Base-by-base conservation (phyloP, 2,888 invertebrate genomes). In the Acheta domesticus region DNA sequence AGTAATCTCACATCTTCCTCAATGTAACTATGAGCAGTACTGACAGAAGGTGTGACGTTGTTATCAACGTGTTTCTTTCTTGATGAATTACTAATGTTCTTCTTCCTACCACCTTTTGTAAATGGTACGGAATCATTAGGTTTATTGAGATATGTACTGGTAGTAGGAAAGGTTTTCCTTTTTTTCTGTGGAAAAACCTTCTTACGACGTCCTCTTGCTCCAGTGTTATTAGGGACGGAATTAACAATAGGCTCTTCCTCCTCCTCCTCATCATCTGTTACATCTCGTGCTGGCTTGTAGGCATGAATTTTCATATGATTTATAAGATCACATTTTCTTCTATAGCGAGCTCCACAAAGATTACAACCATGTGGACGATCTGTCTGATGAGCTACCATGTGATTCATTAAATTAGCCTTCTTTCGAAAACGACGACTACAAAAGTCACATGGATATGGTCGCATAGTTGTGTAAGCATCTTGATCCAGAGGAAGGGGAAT, bases 381-480 rank as follows among this genome's bases (percentile, higher is more conserved):
- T 77, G 93, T 94, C 86, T 95, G 95, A 87, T 95, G 95, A 0
- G 94, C 93, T 11, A 94, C 92, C 94, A 95, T 95, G 85, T 95
- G 95, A 86, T 93, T 94, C 92, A 94, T 93, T 1, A 95, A 88
- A 82, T 93, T 94, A 8, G 93, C 93, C 85, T 95, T 95, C 85
- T 95, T 95, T 75, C 94, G 91, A 86, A 95, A 95, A 81, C 95
- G 89, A 0, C 94, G 90, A 82, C 94, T 94, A 85, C 95, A 95
- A 86, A 95, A 95, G 86, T 95, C 95, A 85, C 95, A 95, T 0
- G 95, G 95, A 89, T 93, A 94, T 0, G 95, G 95, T 8, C 94
- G 89, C 85, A 91, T 91, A 2, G 92, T 92, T 50, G 92, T 92
- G 85, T 92, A 92, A 83, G 94, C 93, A 85, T 93, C 93, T 79